A percentile compares a stretch with the other conserved stretches of the same genome.
Evolutionary conservation across 1,140 invertebrate genomes (phyloP).

Genomic region (Palaemon carinicauda): DNA sequence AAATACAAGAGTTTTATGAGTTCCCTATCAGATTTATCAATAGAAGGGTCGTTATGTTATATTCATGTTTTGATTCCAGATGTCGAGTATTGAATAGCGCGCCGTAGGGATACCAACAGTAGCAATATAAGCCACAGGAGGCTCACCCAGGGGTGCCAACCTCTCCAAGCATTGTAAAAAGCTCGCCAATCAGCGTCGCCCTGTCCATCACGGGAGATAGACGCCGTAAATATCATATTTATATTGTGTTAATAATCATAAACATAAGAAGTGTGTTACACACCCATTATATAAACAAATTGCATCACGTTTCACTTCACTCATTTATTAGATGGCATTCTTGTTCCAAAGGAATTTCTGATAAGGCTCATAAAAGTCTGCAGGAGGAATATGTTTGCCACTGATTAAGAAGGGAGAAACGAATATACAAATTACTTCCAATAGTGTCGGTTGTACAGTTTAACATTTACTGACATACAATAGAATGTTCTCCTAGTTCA

Average conservation of each 20-base stretch:
- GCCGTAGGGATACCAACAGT: constrained; percentile 50
- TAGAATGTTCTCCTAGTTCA: no score
- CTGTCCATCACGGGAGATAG: constrained; percentile 2
- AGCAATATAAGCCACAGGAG: constrained; percentile 34
- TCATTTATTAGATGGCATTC: no score
- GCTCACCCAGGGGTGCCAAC: constrained; percentile 35
- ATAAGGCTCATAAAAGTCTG: no score
- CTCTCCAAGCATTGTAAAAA: constrained; percentile 12
- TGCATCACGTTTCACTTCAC: no score
- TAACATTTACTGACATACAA: no score
- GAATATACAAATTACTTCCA: no score
- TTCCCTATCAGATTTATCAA: constrained; percentile 21
- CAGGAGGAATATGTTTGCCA: no score
- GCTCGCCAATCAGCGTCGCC: constrained; percentile 24
- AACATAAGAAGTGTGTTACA: not conserved
- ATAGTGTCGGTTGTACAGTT: no score
- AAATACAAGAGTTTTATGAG: constrained; percentile 41
- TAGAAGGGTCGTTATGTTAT: constrained; percentile 39
- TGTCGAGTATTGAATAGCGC: constrained; percentile 36
- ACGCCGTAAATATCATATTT: not conserved
- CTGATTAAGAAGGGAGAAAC: no score
- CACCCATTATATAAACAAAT: not conserved
- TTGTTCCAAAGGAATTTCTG: no score
- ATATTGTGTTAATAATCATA: not conserved
- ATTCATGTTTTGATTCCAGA: constrained; percentile 49